These are phyloP conservation scores for Heliconius ismenius DNA, from an alignment of 2,888 invertebrate genomes.

Conservation along the genomic window DNA sequence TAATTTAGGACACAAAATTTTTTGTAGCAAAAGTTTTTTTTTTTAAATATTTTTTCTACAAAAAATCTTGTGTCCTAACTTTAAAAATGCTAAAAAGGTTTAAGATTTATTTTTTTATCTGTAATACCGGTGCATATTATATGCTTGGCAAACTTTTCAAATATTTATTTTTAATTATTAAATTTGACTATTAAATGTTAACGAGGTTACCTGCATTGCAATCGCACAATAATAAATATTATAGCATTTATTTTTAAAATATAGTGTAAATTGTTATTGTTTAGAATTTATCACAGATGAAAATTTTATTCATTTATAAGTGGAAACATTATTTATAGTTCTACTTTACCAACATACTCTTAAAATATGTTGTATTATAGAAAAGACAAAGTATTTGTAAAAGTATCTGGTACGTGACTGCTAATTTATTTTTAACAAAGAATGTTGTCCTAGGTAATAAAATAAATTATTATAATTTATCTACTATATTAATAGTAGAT, in stretches of 20 bases:
- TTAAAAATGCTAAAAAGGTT: no score
- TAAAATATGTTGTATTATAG: background rate
- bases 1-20: no score
- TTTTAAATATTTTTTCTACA: no score
- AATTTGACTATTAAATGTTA: background rate
- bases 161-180: background rate
- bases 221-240: conserved; percentile 13
- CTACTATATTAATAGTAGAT: background rate
- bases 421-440: background rate
- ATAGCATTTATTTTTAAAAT: background rate
- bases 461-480: no score
- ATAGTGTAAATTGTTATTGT: background rate
- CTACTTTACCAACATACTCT: background rate
- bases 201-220: conserved; percentile 18
- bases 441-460: background rate
- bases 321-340: background rate
- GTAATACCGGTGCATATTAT: conserved; percentile 9
- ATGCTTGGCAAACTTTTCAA: background rate
- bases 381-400: background rate
- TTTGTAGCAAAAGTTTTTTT: no score
- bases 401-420: background rate
- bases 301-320: background rate
- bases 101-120: background rate
- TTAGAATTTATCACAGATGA: background rate
- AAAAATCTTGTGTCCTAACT: no score